Evolutionary conservation across 1,140 invertebrate species (phyloP).

Genomic region (Bombus huntii): DNA sequence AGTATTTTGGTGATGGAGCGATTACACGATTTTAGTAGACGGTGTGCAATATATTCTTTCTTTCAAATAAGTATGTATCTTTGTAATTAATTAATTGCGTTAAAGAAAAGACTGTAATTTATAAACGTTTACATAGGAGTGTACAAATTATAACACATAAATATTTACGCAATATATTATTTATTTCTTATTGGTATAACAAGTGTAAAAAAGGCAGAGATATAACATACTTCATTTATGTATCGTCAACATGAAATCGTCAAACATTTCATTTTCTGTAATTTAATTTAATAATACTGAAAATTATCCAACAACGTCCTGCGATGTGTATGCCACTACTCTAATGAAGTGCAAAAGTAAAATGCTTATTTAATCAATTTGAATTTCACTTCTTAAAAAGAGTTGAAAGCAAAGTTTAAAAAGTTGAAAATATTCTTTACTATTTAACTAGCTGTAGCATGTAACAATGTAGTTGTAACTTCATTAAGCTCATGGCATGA

Average conservation of each 20-base stretch:
- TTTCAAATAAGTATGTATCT: background rate
- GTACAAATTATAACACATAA: conserved; percentile 6
- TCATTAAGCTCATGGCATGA: conserved; percentile 77
- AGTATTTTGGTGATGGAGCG: conserved; percentile 59
- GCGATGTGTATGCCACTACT: background rate
- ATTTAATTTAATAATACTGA: conserved; percentile 18
- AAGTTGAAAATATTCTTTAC: background rate
- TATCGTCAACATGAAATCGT: background rate
- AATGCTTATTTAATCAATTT: background rate
- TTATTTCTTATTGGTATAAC: conserved; percentile 29
- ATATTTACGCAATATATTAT: conserved; percentile 13
- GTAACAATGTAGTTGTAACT: conserved; percentile 78
- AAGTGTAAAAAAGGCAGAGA: conserved; percentile 29
- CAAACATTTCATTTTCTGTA: background rate
- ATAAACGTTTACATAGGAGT: conserved; percentile 21
- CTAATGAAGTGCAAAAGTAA: conserved; percentile 1
- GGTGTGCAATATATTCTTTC: conserved; percentile 48
- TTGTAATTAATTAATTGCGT: conserved; percentile 22
- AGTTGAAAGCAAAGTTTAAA: background rate
- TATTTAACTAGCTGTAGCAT: conserved; percentile 76
- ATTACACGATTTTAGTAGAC: conserved; percentile 33
- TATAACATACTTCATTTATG: conserved; percentile 17
- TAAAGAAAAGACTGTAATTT: conserved; percentile 48
- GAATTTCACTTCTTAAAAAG: background rate
- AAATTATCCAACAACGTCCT: background rate